Evolutionary conservation across 2,797 vertebrate species (phyloP), one percentile per base, ranked within the genome.

Genomic region (Mus caroli): DNA sequence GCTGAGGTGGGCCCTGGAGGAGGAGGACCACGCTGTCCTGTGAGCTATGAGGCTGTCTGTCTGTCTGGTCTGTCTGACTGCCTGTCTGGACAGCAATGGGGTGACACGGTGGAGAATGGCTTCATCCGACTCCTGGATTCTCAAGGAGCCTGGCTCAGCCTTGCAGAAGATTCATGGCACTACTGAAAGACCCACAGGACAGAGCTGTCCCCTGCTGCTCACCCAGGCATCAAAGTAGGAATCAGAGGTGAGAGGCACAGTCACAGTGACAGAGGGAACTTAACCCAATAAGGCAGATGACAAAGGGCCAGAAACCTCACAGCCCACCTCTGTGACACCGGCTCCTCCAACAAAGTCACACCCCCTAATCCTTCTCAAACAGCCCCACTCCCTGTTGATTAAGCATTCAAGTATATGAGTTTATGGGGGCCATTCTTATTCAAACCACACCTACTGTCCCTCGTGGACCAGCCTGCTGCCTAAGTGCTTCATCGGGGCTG

Each of bases 171-270:
- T 46, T 1, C 87, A 13, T 1, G 85, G 0, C 8, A 52, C 71
- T 58, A 50, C n/a, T 2, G n/a, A 12, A 40, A 73, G 26, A 15
- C 40, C 50, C 37, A 0, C 6, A 17, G 43, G 46, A 50, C 54
- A 37, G 52, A 60, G 9, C 31, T 15, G 17, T 14, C 14, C 17
- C 28, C 1, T 0, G 5, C 31, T 62, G 1, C 10, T 3, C 14
- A 52, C 8, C 2, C 0, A 0, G 1, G 67, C 46, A 0, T 17
- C 13, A 64, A 5, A 64, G 26, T 80, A 15, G 10, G 3, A 1
- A 6, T 87, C 5, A 40, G 43, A n/a, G 31, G 6, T 31, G 8
- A 87, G 88, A 58, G 58, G 19, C 56, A 37, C 6, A 3, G 7
- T 0, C 17, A 13, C 85, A 4, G 37, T 26, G 22, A 56, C 40